phyloP scores from a whole-genome alignment of 2,797 vertebrate genomes.

The Propithecus perrieri region DNA sequence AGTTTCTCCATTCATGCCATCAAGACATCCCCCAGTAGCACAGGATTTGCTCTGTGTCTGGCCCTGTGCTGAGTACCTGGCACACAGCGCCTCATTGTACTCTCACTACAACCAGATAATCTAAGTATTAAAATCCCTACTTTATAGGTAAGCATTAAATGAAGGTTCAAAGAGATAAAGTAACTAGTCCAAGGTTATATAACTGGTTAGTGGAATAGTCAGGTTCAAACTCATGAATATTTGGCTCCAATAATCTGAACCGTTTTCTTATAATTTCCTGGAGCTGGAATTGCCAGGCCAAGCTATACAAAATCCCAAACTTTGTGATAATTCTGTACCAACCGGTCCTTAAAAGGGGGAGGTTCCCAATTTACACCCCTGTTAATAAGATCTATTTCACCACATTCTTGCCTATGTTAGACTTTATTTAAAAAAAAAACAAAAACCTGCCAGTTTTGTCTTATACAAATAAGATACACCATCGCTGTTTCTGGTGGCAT shows the following conservation, averaged over 20 bases:
- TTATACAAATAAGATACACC: not conserved
- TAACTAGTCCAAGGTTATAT: not conserved
- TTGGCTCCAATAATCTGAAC: not conserved
- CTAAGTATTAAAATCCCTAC: not conserved
- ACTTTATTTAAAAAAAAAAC: not conserved
- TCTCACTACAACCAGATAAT: not conserved
- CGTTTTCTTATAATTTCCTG: not conserved
- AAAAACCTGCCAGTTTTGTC: not conserved
- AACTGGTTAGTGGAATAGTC: not conserved
- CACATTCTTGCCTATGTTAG: not conserved
- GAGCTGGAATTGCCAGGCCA: not conserved
- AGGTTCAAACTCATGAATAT: not conserved
- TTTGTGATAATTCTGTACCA: not conserved
- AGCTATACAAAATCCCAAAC: not conserved
- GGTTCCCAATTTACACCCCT: not conserved
- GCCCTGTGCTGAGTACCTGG: not conserved
- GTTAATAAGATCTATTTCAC: not conserved
- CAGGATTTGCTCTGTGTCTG: not conserved
- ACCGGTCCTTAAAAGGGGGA: not conserved
- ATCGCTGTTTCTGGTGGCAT: not conserved
- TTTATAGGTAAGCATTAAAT: not conserved
- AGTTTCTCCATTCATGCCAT: not conserved
- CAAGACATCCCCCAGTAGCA: not conserved
- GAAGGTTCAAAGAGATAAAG: not conserved
- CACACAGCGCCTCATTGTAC: not conserved